Evolutionary conservation across 37 sponge, comb jelly and placozoan species (phyloP), one percentile per base, ranked within the genome.

Genomic region (Amphimedon queenslandica): DNA sequence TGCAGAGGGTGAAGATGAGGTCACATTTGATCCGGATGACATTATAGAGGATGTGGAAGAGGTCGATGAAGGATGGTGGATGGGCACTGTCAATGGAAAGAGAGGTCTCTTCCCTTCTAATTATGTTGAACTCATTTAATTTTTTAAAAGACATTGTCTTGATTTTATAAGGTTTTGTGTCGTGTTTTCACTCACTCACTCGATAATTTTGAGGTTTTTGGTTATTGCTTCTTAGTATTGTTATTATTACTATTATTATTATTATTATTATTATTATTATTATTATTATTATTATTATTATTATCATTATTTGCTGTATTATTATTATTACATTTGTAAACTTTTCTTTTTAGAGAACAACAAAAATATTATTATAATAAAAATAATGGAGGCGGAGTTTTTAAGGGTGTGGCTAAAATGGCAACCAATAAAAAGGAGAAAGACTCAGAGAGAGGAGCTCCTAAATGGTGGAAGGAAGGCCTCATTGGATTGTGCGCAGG

Each of bases 401-500:
- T n/a, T n/a, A n/a, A n/a, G n/a, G n/a, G n/a, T n/a, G n/a, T n/a
- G n/a, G n/a, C n/a, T n/a, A n/a, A n/a, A n/a, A n/a, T n/a, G n/a
- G n/a, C n/a, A n/a, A n/a, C n/a, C n/a, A n/a, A n/a, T n/a, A n/a
- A n/a, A n/a, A n/a, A n/a, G n/a, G n/a, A n/a, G n/a, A n/a, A n/a
- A n/a, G n/a, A n/a, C n/a, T n/a, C n/a, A n/a, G n/a, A n/a, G n/a
- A n/a, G n/a, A n/a, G n/a, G n/a, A n/a, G n/a, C n/a, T n/a, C n/a
- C n/a, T n/a, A n/a, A n/a, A n/a, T 98, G 99, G 99, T 83, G 85
- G 80, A 85, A 84, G 66, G 99, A 98, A 55, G 94, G 94, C 5
- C 74, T 88, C 2, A 93, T 98, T 25, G 37, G 55, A 24, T 37
- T 73, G 57, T 58, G 77, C 40, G 74, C 77, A 13, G 88, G 88